Evolutionary conservation across 2,113 vertebrate genomes (phyloP).

Genomic region (Nyctibius bracteatus): DNA sequence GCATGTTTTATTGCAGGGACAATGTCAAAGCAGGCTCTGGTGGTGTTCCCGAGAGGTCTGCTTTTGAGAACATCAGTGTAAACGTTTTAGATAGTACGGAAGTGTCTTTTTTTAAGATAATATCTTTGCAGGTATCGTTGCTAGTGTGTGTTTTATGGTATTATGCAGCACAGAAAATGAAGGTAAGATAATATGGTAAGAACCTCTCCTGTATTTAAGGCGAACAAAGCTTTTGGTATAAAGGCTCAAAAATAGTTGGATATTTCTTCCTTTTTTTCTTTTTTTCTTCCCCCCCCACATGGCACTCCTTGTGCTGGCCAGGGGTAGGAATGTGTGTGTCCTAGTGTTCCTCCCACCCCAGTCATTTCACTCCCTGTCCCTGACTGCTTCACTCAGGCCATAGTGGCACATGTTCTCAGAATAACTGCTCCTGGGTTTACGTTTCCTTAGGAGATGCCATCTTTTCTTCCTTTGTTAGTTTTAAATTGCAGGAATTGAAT

Average conservation of each 20-base stretch:
- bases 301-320: background rate
- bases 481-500: background rate
- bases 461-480: background rate
- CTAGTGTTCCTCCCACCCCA: background rate
- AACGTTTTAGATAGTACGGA: accelerated
- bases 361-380: background rate
- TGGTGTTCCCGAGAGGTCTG: accelerated
- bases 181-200: background rate
- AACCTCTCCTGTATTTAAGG: background rate
- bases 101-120: background rate
- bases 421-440: background rate
- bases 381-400: accelerated
- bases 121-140: background rate
- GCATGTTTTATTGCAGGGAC: background rate
- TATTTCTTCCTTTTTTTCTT: background rate
- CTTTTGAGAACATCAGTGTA: background rate
- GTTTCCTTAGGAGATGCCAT: background rate
- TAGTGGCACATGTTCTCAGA: background rate
- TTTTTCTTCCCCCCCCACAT: accelerated
- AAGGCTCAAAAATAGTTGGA: background rate
- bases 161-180: background rate
- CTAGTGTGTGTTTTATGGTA: background rate
- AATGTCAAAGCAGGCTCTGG: background rate
- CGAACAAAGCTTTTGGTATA: background rate
- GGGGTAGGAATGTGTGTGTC: background rate